These are phyloP conservation scores for human DNA, from an alignment of 2,113 vertebrate species.

Conservation along the genomic window GRCh38 chr3:13116501-13117000, in stretches of 20 bases:
- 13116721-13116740: too few relatives aligned
- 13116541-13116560: too few relatives aligned
- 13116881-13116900: neutral
- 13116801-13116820: too few relatives aligned
- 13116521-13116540: neutral
- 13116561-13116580: neutral
- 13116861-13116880: neutral
- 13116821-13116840: neutral
- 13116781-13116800: too few relatives aligned
- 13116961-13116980: neutral
- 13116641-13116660: too few relatives aligned
- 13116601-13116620: neutral
- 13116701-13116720: too few relatives aligned
- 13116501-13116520: neutral
- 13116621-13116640: too few relatives aligned
- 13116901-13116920: too few relatives aligned
- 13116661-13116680: too few relatives aligned
- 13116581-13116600: neutral
- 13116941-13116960: neutral
- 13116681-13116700: too few relatives aligned
- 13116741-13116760: too few relatives aligned
- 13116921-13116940: neutral
- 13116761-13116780: too few relatives aligned
- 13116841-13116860: neutral
- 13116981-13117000: neutral